Evolutionary conservation across 2,797 vertebrate species (phyloP).

Genomic region (Nasua narica): DNA sequence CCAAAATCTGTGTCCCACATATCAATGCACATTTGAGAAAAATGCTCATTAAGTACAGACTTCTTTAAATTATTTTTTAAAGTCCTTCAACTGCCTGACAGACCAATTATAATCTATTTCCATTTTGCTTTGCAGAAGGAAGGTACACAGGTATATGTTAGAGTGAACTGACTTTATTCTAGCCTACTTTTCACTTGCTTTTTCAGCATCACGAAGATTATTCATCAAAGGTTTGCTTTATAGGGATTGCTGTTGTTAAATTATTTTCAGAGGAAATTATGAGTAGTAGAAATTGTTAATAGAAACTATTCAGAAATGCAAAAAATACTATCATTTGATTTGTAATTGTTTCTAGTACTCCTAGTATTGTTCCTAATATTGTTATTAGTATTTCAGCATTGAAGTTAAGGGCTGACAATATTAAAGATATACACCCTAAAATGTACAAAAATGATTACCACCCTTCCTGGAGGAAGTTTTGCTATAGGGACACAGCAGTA

Average conservation of each 20-base stretch:
- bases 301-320: background rate
- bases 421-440: background rate
- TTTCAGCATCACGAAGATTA: background rate
- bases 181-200: background rate
- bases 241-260: background rate
- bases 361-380: background rate
- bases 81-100: background rate
- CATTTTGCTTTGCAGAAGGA: background rate
- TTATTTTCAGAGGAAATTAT: slow-evolving; percentile 32
- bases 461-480: background rate
- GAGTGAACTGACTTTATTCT: background rate
- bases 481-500: background rate
- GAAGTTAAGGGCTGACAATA: background rate
- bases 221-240: slow-evolving; percentile 24
- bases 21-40: background rate
- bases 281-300: background rate
- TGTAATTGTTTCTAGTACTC: no score
- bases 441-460: background rate
- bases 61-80: background rate
- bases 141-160: background rate
- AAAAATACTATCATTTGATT: background rate
- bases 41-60: background rate
- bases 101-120: background rate
- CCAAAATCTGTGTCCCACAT: background rate
- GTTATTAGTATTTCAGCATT: background rate